Evolutionary conservation across 2,888 invertebrate genomes (phyloP), one percentile per base, ranked within the genome.

Genomic region (Gortyna flavago): DNA sequence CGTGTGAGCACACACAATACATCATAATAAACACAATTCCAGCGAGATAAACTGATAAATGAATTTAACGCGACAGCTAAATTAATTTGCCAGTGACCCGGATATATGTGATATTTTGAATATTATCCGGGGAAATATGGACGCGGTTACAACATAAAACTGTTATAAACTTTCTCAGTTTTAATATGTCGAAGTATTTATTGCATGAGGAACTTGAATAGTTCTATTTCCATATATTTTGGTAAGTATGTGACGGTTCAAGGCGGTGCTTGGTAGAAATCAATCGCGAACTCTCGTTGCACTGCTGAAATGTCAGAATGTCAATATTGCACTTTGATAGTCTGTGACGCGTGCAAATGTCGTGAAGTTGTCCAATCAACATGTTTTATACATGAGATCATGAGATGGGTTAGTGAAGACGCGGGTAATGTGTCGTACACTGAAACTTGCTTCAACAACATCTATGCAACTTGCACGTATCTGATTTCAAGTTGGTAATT

Each of bases 71-170:
- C 77, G 75, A 82, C 72, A 79, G 73, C 71, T 75, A 77, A 79
- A 88, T 79, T 85, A 73, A 88, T 78, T 75, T 72, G 71, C 72
- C 79, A 80, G 72, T 81, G 89, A 88, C 81, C 88, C 74, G 77
- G 72, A 83, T 86, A 83, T 86, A 71, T 74, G 59, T 80, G 89
- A 89, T 83, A 82, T 81, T 84, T 83, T 72, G 54, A 75, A 72
- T 77, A 77, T 69, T 83, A 78, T 75, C 54, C 59, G 59, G 44
- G 13, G 67, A 54, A 84, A 78, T 29, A 72, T 32, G 68, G 54
- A 54, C 29, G 54, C 65, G 62, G 73, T 59, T 68, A 64, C 64
- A 64, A 66, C 21, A 80, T 48, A 70, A 76, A 76, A 32, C 29
- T 54, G 57, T 66, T 79, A 64, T 72, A 75, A 76, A 68, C 38